Evolutionary conservation across 2,888 invertebrate genomes (phyloP).

Genomic region (Himalopsyche tibetana): DNA sequence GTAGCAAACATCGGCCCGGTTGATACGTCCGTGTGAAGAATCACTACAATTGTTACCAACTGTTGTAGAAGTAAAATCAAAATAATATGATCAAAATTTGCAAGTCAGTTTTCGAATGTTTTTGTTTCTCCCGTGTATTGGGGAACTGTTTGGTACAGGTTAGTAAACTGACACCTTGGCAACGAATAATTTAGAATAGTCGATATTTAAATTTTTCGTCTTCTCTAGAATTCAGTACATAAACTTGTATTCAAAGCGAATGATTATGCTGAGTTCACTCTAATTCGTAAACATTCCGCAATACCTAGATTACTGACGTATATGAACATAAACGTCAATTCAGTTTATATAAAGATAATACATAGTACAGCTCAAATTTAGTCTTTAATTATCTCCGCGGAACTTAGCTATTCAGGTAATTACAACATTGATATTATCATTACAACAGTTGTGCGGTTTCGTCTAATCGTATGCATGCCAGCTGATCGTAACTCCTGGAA

Average conservation of each 20-base stretch:
- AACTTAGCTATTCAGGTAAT: background rate
- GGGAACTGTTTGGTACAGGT: slow-evolving; percentile 42
- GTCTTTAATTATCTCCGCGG: background rate
- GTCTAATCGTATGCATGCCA: slow-evolving; percentile 12
- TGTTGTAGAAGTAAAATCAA: slow-evolving; percentile 50
- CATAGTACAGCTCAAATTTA: background rate
- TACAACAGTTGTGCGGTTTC: background rate
- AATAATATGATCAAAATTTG: slow-evolving; percentile 57
- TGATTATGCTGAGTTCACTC: background rate
- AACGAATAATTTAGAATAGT: slow-evolving; percentile 33
- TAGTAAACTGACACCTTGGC: slow-evolving; percentile 41
- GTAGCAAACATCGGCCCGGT: slow-evolving; percentile 60
- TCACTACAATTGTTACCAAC: slow-evolving; percentile 56
- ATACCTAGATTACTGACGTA: background rate
- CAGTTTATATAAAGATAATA: background rate
- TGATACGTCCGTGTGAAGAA: slow-evolving; percentile 15
- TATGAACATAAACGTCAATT: background rate
- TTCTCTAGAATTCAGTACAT: slow-evolving; percentile 32
- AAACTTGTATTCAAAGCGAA: background rate
- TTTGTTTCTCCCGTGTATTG: slow-evolving; percentile 37
- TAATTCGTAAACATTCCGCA: background rate
- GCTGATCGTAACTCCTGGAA: slow-evolving; percentile 48
- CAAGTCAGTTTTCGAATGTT: slow-evolving; percentile 56
- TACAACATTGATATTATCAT: background rate
- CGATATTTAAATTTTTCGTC: slow-evolving; percentile 41